Base-by-base conservation (phyloP, 2,888 invertebrate species). In the Agonopterix heracliana region DNA sequence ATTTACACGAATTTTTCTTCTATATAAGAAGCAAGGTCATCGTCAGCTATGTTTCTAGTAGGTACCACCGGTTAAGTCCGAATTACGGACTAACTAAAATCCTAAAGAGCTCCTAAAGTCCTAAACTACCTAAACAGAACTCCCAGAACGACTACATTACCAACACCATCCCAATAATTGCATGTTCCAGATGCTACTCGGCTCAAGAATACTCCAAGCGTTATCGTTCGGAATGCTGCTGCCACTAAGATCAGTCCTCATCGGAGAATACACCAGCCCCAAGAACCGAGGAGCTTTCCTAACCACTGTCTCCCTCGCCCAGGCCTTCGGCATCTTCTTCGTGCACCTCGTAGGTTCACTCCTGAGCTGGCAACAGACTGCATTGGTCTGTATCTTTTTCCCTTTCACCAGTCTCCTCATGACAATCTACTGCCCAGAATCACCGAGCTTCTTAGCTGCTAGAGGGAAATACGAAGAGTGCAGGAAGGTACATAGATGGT, bases 371-470 rank as follows among this genome's bases (percentile, higher is more conserved):
- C 81, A 89, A 59, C 71, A 68, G 5, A 87, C 90, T 2, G 90
- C 91, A 0, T 64, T 89, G 2, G 66, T 91, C 5, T 83, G 87
- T 48, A 66, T 80, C 0, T 55, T 71, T 14, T 73, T 90, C 13
- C 82, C 90, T 1, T 59, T 89, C 7, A 60, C 81, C 4, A 84
- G 90, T 26, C 66, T 91, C 4, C 26, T 78, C 5, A 74, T 84
- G 71, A 76, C 69, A 0, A 61, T 75, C 9, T 76, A 68, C 42
- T 67, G 68, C 0, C 92, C 91, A 0, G 93, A 94, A 74, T 90
- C 92, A 5, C 93, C 93, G 0, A 87, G 88, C 49, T 93, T 92
- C 92, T 64, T 93, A 10, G 83, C 91, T 0, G 80, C 89, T 0
- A 90, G 86, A 59, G 90, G 89, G 0, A 81, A 77, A 12, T 72